Base-by-base conservation (phyloP, 1,140 invertebrate genomes). In the Zaprionus tsacasi region DNA sequence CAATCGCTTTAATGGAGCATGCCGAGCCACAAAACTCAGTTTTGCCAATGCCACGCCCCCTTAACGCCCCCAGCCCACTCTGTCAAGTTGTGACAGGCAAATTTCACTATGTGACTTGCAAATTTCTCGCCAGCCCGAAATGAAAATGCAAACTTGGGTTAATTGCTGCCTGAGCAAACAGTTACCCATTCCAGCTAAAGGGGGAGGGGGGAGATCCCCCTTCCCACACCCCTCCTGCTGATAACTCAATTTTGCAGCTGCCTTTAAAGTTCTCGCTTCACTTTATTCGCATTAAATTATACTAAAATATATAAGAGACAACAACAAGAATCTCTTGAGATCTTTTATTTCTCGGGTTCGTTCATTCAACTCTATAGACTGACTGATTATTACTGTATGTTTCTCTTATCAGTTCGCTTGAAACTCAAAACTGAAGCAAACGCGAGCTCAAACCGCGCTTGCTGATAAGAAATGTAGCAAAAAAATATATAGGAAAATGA, bases 261-360 rank as follows among this genome's bases (percentile, higher is more conserved):
- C 70, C 78, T 74, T 86, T 88, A 77, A 80, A 78, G 72, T 77
- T 30, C 38, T n/a, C 57, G 70, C 71, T 76, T 76, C 66, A 56
- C 54, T 87, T 82, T 86, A 81, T 79, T 79, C 60, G 56, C 64
- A 87, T 82, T 56, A 82, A 78, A 72, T 87, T 65, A 65, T n/a
- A 79, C 63, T 2, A 27, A 27, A 2, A 4, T 27, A 4, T 27
- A 27, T 4, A 27, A n/a, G n/a, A n/a, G n/a, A n/a, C n/a, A n/a
- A n/a, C n/a, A n/a, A n/a, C n/a, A n/a, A n/a, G n/a, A n/a, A n/a
- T n/a, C n/a, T n/a, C n/a, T n/a, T n/a, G n/a, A n/a, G n/a, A n/a
- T n/a, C n/a, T n/a, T n/a, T n/a, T n/a, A n/a, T 27, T 27, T 27
- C 25, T 27, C 4, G 25, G 25, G 25, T 27, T 27, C 25, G 4